Percentiles rank a stretch among this genome's conserved stretches.
Evolutionary conservation across 2,888 invertebrate genomes (phyloP).

Genomic region (Drosophila quinaria): DNA sequence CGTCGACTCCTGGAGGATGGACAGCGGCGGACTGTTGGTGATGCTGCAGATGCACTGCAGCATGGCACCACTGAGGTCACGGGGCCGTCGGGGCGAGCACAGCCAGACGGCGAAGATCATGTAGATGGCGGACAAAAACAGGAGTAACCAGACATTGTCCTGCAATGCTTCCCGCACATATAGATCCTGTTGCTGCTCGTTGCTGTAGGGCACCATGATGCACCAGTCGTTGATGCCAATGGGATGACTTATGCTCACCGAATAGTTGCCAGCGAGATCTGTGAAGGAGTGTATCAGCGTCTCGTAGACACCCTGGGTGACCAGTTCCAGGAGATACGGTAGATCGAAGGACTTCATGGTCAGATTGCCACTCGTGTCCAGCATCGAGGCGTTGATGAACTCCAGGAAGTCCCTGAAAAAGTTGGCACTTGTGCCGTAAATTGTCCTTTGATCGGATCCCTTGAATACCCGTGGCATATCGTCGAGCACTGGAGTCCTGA

Average conservation of each 20-base stretch:
- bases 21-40: constrained; percentile 57
- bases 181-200: constrained; percentile 54
- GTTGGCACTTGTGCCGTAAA: constrained; percentile 72
- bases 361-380: constrained; percentile 48
- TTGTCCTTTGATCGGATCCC: constrained; percentile 32
- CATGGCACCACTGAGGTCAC: constrained; percentile 65
- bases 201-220: constrained; percentile 78
- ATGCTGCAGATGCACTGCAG: constrained; percentile 73
- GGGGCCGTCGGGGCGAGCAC: constrained; percentile 65
- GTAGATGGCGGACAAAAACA: constrained; percentile 57
- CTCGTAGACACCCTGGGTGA: constrained; percentile 71
- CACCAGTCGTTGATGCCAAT: constrained; percentile 81
- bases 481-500: constrained; percentile 65
- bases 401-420: constrained; percentile 71
- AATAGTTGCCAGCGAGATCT: constrained; percentile 42
- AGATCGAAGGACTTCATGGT: constrained; percentile 40
- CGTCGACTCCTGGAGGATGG: constrained; percentile 49
- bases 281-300: constrained; percentile 77
- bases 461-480: constrained; percentile 80
- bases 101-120: constrained; percentile 68
- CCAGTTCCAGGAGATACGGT: constrained; percentile 40
- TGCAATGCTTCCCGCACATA: constrained; percentile 69
- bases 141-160: constrained; percentile 63
- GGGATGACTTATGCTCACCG: constrained; percentile 75
- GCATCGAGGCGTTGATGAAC: constrained; percentile 72